phyloP scores from a whole-genome alignment of 2,797 vertebrate genomes.

The Microcaecilia unicolor region DNA sequence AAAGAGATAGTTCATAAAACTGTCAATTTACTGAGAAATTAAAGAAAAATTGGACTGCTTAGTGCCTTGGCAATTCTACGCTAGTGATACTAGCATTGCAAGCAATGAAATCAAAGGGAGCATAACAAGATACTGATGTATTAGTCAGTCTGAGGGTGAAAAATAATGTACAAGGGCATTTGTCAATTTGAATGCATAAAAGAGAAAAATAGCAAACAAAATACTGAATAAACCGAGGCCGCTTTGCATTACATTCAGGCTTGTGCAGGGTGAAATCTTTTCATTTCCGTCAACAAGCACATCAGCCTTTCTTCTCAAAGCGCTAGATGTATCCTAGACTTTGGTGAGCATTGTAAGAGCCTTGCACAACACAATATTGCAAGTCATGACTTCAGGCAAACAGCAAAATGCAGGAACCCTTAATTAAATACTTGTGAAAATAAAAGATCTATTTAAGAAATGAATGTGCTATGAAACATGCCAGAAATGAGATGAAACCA shows the following conservation, averaged over 20 bases:
- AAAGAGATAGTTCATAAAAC: conserved; percentile 76
- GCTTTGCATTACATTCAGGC: conserved; percentile 19
- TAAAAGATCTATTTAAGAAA: no score
- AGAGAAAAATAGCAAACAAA: conserved; percentile 33
- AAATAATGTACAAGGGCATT: conserved; percentile 60
- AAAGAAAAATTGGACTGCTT: conserved; percentile 69
- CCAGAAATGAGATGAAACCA: no score
- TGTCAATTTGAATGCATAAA: conserved; percentile 60
- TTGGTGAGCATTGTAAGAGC: no score
- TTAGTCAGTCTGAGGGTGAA: conserved; percentile 52
- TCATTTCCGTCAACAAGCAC: conserved; percentile 24
- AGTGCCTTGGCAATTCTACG: conserved; percentile 57
- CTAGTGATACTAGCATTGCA: conserved; percentile 48
- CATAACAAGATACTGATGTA: conserved; percentile 64
- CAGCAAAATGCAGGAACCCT: no score
- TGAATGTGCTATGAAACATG: no score
- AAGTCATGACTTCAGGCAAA: no score
- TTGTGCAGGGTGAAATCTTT: conserved; percentile 12
- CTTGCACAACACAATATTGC: no score
- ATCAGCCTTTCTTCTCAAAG: conserved; percentile 29
- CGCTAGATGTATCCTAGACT: no score
- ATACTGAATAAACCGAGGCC: conserved; percentile 16
- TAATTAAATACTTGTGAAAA: no score
- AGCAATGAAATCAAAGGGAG: conserved; percentile 60
- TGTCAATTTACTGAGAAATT: conserved; percentile 74